A percentile compares a stretch with the other conserved stretches of the same genome.
phyloP scores from a whole-genome alignment of 2,797 vertebrate species.

The Diceros bicornis region DNA sequence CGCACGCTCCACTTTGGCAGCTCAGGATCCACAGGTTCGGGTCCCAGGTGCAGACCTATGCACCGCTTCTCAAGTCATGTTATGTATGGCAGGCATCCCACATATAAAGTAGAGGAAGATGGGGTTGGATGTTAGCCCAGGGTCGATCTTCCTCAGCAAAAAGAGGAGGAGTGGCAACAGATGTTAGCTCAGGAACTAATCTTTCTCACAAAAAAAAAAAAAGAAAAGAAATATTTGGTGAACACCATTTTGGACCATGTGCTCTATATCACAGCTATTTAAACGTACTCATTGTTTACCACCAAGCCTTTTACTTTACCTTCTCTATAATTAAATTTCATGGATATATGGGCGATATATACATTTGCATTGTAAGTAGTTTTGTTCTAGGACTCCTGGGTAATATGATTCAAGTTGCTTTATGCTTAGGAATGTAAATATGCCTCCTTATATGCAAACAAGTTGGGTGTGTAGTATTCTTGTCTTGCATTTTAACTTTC shows the following conservation, averaged over 20 bases:
- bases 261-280: neutral
- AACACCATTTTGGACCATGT: neutral
- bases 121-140: too few species aligned
- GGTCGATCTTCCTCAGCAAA: too few species aligned
- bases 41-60: too few species aligned
- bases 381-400: slow-evolving; percentile 15
- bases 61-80: too few species aligned
- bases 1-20: too few species aligned
- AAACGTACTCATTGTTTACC: slow-evolving; percentile 23
- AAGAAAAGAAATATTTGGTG: neutral
- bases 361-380: slow-evolving; percentile 17
- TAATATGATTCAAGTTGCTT: neutral
- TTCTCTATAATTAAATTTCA: slow-evolving; percentile 9
- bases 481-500: slow-evolving; percentile 12
- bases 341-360: neutral
- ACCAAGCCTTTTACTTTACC: slow-evolving; percentile 20
- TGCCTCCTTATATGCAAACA: neutral
- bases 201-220: too few species aligned
- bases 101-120: too few species aligned
- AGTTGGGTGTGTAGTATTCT: neutral
- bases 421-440: neutral
- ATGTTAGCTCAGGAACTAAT: too few species aligned
- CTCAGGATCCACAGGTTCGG: too few species aligned
- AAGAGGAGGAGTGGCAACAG: too few species aligned
- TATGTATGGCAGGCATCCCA: too few species aligned